These are phyloP conservation scores for Nipponia nippon DNA, from an alignment of 2,113 vertebrate species.

Conservation along the genomic window DNA sequence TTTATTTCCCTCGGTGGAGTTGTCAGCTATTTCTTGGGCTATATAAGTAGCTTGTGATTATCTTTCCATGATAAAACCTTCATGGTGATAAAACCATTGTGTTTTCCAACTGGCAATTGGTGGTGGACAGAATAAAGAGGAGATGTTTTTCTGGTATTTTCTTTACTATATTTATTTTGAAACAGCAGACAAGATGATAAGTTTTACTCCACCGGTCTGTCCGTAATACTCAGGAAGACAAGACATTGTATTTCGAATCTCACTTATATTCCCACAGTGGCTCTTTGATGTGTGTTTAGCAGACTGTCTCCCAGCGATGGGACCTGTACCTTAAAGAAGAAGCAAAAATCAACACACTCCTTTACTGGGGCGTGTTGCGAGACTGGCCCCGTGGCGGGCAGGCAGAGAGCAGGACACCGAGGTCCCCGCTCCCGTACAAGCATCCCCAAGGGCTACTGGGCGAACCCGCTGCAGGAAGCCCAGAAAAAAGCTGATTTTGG, in stretches of 20 bases:
- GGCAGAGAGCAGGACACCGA: rapidly evolving
- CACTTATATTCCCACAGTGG: not conserved
- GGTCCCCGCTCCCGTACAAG: rapidly evolving
- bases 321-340: not conserved
- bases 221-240: rapidly evolving
- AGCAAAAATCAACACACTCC: not conserved
- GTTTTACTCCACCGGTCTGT: not conserved
- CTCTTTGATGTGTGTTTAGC: not conserved
- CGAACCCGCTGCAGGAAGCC: not conserved
- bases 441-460: not conserved
- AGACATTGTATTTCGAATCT: not conserved
- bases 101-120: not conserved
- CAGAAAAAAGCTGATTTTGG: not conserved
- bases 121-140: not conserved
- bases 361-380: rapidly evolving
- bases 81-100: not conserved
- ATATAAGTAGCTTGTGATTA: not conserved
- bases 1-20: not conserved
- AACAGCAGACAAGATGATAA: not conserved
- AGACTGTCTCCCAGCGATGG: not conserved
- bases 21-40: not conserved
- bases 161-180: not conserved
- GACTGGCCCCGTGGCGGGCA: rapidly evolving
- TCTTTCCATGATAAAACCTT: not conserved
- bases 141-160: not conserved